These are phyloP conservation scores for Cercocebus atys DNA, from an alignment of 2,113 vertebrate genomes.

Conservation along the genomic window DNA sequence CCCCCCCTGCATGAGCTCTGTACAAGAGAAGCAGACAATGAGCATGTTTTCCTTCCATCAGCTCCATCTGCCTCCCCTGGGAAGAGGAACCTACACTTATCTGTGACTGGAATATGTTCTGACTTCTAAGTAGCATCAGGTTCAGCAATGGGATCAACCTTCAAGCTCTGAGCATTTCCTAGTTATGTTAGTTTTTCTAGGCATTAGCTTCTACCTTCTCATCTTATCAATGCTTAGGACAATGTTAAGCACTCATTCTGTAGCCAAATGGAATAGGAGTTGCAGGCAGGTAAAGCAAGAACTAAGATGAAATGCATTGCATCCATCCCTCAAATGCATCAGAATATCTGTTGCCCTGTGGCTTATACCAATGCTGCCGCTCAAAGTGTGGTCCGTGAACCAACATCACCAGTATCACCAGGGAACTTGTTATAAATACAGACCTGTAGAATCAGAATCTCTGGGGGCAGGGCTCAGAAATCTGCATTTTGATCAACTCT, in stretches of 20 bases:
- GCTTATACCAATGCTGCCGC: not conserved
- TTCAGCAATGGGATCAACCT: not conserved
- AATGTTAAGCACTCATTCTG: not conserved
- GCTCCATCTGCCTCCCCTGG: not conserved
- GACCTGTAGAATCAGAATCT: not conserved
- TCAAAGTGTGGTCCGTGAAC: not conserved
- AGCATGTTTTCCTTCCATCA: not conserved
- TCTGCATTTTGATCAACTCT: not conserved
- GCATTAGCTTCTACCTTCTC: slow-evolving; percentile 29
- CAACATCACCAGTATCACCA: not conserved
- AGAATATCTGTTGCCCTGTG: not conserved
- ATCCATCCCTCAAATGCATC: not conserved
- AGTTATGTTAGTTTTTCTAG: not conserved
- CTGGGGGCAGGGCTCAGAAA: not conserved
- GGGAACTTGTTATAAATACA: not conserved
- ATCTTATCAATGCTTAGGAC: not conserved
- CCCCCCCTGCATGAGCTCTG: not conserved
- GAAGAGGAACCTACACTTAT: not conserved
- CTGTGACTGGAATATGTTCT: not conserved
- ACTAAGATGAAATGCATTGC: not conserved
- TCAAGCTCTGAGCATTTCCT: not conserved
- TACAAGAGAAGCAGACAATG: slow-evolving; percentile 8
- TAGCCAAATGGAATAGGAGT: not conserved
- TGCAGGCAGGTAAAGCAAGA: not conserved
- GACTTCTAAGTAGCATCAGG: not conserved